Base-by-base conservation (phyloP, 2,797 vertebrate genomes). In the Rhinatrema bivittatum region DNA sequence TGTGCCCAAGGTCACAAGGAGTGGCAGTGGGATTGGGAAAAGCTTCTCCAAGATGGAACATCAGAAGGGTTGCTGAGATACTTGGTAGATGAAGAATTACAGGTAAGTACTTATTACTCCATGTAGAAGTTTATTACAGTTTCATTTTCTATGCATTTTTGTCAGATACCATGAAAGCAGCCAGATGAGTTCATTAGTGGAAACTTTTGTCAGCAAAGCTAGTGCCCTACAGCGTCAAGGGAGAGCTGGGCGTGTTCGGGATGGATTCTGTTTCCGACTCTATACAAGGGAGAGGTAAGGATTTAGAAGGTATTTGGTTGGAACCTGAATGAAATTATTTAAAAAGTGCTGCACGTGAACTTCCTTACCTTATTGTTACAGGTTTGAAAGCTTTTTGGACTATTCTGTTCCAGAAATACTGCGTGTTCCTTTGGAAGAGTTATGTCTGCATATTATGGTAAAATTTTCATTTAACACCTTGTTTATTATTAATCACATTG, bases 361-460 rank as follows among this genome's bases (percentile, higher is more conserved):
- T n/a, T n/a, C n/a, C n/a, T n/a, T n/a, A n/a, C n/a, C n/a, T n/a
- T 47, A 19, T 6, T 39, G 10, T 60, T 70, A 24, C 65, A 99
- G 96, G 56, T 99, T 95, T 65, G 69, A 91, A 56, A 65, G 80
- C 42, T 98, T 99, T 65, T 79, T 87, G 76, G 91, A 97, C 16
- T 99, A 97, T 32, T 90, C 96, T 20, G 78, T 97, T 51, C 95
- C 96, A 45, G 96, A 99, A 81, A 99, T 98, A 51, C 22, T 98
- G 2, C 85, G 95, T n/a, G 93, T 99, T 39, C 94, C 96, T 21
- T 78, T 99, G 59, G 96, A 99, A 52, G 96, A 99, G 42, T 81
- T 99, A 36, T 98, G 95, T 53, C 91, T 99, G 64, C 94, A 97
- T 49, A 87, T 97, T 38, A 98, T 99, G 94, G 93, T 99, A 85